These are phyloP conservation scores for Nerophis lumbriciformis DNA, from an alignment of 2,113 vertebrate genomes.

Conservation along the genomic window DNA sequence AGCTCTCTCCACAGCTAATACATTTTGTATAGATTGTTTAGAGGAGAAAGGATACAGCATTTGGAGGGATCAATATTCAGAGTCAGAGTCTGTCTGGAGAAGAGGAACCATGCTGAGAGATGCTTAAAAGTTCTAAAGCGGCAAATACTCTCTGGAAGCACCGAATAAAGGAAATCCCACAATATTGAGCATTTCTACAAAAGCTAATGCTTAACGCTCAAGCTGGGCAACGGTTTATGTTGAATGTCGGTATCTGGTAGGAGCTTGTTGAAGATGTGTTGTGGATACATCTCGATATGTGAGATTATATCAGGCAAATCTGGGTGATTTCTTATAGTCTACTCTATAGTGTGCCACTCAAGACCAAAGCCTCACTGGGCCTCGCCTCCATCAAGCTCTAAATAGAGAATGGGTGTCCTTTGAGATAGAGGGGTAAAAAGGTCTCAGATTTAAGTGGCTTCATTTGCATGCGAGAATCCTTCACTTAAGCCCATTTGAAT, in stretches of 20 bases:
- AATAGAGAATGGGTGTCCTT: slow-evolving; percentile 62
- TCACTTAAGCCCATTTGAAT: slow-evolving; percentile 56
- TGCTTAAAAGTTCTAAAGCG: slow-evolving; percentile 58
- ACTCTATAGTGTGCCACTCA: slow-evolving; percentile 41
- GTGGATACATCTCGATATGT: slow-evolving; percentile 45
- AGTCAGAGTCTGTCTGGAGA: slow-evolving; percentile 65
- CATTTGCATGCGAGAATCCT: slow-evolving; percentile 66
- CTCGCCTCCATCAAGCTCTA: slow-evolving; percentile 48
- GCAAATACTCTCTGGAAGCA: slow-evolving; percentile 56
- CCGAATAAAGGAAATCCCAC: slow-evolving; percentile 57
- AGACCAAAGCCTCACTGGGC: slow-evolving; percentile 36
- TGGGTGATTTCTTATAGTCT: slow-evolving; percentile 44
- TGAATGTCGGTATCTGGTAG: slow-evolving; percentile 43
- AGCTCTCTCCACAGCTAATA: slow-evolving; percentile 71
- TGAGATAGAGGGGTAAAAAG: slow-evolving; percentile 45
- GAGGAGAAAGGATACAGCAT: slow-evolving; percentile 64
- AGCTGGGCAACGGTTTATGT: slow-evolving; percentile 41
- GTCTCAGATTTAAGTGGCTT: slow-evolving; percentile 59
- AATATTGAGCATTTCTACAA: slow-evolving; percentile 59
- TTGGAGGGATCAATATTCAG: slow-evolving; percentile 62
- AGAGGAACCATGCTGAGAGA: slow-evolving; percentile 66
- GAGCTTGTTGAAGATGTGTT: slow-evolving; percentile 63
- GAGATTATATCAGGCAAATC: slow-evolving; percentile 55
- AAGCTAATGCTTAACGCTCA: slow-evolving; percentile 56
- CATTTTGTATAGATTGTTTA: slow-evolving; percentile 72